These are phyloP conservation scores for Corythaeola cristata DNA, from an alignment of 2,113 vertebrate species.

Conservation along the genomic window DNA sequence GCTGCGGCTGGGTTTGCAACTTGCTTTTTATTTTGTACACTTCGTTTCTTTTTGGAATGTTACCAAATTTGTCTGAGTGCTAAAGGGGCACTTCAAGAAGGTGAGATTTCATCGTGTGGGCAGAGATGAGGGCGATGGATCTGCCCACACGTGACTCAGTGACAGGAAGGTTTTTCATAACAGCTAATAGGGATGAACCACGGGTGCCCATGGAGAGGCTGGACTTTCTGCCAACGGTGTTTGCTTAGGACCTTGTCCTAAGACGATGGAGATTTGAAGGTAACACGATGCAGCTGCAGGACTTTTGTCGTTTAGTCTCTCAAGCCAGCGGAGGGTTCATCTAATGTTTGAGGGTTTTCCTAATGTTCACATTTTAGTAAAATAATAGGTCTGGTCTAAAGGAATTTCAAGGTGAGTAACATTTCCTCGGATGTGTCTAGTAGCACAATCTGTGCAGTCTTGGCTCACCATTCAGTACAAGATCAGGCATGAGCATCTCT, in stretches of 20 bases:
- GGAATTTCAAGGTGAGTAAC: not conserved
- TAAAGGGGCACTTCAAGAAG: not conserved
- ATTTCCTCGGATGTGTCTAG: not conserved
- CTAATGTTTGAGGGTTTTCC: not conserved
- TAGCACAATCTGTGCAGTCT: not conserved
- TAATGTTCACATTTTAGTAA: not conserved
- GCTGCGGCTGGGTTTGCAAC: not conserved
- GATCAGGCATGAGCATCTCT: not conserved
- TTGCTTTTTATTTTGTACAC: not conserved
- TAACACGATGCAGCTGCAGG: not conserved
- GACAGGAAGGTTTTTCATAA: not conserved
- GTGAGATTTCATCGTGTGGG: not conserved
- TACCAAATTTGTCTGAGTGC: not conserved
- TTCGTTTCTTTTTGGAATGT: not conserved
- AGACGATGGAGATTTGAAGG: not conserved
- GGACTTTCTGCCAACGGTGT: fast-evolving
- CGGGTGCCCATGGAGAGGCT: fast-evolving
- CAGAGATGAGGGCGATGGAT: not conserved
- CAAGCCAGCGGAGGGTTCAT: not conserved
- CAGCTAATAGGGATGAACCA: not conserved
- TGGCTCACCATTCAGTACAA: not conserved
- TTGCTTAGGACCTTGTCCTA: not conserved
- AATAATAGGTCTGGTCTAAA: not conserved
- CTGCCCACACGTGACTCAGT: fast-evolving
- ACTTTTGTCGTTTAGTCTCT: not conserved